Evolutionary conservation across 1,140 invertebrate species (phyloP).

Genomic region (Eriocheir sinensis): DNA sequence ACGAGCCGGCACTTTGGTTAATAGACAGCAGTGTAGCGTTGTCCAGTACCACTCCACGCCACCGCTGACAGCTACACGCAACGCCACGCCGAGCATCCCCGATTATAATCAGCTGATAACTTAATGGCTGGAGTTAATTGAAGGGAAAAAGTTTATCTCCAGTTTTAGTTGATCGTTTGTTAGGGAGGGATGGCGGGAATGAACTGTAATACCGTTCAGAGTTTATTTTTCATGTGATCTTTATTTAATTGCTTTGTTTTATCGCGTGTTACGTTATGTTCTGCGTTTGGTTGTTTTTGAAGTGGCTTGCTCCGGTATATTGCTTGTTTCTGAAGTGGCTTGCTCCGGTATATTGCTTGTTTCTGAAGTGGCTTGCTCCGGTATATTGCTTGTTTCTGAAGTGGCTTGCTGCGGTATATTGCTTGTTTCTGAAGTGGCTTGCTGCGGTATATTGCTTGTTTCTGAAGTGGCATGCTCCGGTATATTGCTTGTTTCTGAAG

Average conservation of each 20-base stretch:
- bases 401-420: too few relatives aligned
- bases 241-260: background rate
- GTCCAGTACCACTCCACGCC: too few relatives aligned
- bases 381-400: too few relatives aligned
- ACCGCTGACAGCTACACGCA: background rate
- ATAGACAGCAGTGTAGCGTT: background rate
- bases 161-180: background rate
- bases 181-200: too few relatives aligned
- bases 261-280: background rate
- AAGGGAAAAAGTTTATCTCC: background rate
- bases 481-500: too few relatives aligned
- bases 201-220: background rate
- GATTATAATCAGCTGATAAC: constrained; percentile 25
- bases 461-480: too few relatives aligned
- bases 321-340: background rate
- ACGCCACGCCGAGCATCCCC: background rate
- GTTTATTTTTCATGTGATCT: background rate
- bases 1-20: background rate
- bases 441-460: too few relatives aligned
- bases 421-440: too few relatives aligned
- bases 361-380: too few relatives aligned
- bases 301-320: background rate
- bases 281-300: background rate
- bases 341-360: too few relatives aligned
- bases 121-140: background rate